A percentile compares a stretch with the other conserved stretches of the same genome.
Conservation (phyloP, 2,797 vertebrate species). For the Channa striata region DNA sequence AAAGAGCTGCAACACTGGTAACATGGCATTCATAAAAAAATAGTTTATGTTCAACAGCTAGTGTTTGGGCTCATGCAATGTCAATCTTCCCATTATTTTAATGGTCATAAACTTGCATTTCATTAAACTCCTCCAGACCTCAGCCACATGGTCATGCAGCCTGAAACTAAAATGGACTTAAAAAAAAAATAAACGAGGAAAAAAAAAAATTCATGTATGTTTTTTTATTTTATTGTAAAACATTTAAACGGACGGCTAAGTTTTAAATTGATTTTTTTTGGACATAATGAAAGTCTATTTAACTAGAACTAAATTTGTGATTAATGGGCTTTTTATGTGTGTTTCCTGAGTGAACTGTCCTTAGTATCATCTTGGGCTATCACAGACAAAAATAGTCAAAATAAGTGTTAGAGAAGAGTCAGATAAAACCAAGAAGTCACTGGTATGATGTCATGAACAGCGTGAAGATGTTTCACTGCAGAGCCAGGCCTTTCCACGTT, state of each 20-base stretch:
- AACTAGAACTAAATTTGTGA: slow-evolving; percentile 59
- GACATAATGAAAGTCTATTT: slow-evolving; percentile 55
- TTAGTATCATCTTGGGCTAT: slow-evolving; percentile 66
- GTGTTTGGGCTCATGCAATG: slow-evolving; percentile 76
- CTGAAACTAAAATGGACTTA: slow-evolving; percentile 30
- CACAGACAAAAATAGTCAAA: slow-evolving; percentile 55
- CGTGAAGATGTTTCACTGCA: slow-evolving; percentile 70
- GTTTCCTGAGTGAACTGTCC: slow-evolving; percentile 82
- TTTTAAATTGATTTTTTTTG: slow-evolving; percentile 53
- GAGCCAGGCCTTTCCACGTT: slow-evolving; percentile 58
- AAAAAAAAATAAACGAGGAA: slow-evolving; percentile 18
- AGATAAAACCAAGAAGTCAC: slow-evolving; percentile 63
- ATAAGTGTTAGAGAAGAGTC: slow-evolving; percentile 72
- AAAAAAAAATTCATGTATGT: slow-evolving; percentile 56
- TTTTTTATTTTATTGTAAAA: slow-evolving; percentile 65
- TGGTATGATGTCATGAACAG: slow-evolving; percentile 59
- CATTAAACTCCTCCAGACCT: slow-evolving; percentile 44
- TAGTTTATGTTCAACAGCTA: slow-evolving; percentile 69
- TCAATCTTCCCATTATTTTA: slow-evolving; percentile 60
- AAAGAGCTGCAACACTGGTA: slow-evolving; percentile 76
- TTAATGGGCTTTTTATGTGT: slow-evolving; percentile 63
- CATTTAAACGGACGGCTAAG: slow-evolving; percentile 74
- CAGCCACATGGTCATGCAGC: slow-evolving; percentile 26
- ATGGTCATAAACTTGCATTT: slow-evolving; percentile 70
- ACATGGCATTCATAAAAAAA: slow-evolving; percentile 76